Percentiles rank a stretch among this genome's conserved stretches.
phyloP scores from a whole-genome alignment of 2,797 vertebrate genomes.

The Chrysocyon brachyurus region DNA sequence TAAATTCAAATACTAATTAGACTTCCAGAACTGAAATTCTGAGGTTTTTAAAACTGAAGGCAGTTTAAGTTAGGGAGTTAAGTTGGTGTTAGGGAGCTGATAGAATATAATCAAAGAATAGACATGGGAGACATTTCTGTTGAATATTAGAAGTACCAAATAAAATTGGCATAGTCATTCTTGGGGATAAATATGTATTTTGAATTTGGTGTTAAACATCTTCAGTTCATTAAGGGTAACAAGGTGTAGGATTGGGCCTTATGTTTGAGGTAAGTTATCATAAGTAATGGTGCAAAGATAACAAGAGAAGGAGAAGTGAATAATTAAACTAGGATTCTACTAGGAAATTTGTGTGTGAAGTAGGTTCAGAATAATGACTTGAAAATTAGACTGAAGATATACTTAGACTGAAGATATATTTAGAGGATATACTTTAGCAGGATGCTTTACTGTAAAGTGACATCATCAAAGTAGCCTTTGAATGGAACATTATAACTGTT shows the following conservation, averaged over 20 bases:
- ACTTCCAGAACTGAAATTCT: slow-evolving; percentile 24
- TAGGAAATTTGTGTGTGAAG: neutral
- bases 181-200: neutral
- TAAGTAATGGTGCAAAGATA: neutral
- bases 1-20: neutral
- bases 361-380: neutral
- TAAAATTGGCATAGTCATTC: neutral
- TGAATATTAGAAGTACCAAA: neutral
- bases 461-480: neutral
- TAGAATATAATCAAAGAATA: slow-evolving; percentile 37
- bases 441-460: slow-evolving; percentile 37
- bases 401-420: neutral
- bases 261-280: neutral
- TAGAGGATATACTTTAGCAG: neutral
- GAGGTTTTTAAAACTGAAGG: slow-evolving; percentile 3
- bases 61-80: neutral
- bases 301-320: neutral
- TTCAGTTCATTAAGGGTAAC: neutral
- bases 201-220: slow-evolving; percentile 38
- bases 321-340: neutral
- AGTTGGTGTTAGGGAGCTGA: neutral
- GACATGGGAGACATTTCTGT: neutral
- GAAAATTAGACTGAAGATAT: neutral
- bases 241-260: neutral
- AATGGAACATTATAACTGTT: neutral